Evolutionary conservation across 1,140 invertebrate genomes (phyloP).

Genomic region (Eupeodes corollae): DNA sequence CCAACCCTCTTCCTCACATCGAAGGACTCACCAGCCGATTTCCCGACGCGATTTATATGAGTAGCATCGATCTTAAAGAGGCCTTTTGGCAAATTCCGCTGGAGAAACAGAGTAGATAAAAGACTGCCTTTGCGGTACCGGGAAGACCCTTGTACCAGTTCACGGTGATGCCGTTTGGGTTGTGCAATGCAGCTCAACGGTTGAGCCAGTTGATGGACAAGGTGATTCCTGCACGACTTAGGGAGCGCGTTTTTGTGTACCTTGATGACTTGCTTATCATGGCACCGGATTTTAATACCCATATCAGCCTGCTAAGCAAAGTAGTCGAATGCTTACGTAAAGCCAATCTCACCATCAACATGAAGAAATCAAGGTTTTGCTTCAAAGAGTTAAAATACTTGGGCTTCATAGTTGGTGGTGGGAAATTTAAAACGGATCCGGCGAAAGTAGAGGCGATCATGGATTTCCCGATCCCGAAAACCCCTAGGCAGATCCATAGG

Average conservation of each 20-base stretch:
- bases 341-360: constrained; percentile 37
- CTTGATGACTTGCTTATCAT: constrained; percentile 3
- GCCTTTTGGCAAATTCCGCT: constrained; percentile 32
- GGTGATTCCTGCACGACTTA: constrained; percentile 1
- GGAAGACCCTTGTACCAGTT: constrained; percentile 26
- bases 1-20: constrained; percentile 11
- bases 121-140: constrained; percentile 39
- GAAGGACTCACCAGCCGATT: constrained; percentile 7
- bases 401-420: not conserved
- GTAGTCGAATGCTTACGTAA: not conserved
- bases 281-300: not conserved
- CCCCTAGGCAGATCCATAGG: not conserved
- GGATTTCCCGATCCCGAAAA: constrained; percentile 4
- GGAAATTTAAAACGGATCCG: constrained; percentile 5
- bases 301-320: not conserved
- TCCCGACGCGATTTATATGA: constrained; percentile 2
- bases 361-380: constrained; percentile 35
- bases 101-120: constrained; percentile 15
- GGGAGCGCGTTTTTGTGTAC: constrained; percentile 1
- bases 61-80: constrained; percentile 23
- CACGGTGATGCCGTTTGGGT: constrained; percentile 3
- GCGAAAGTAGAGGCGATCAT: constrained; percentile 11
- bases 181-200: constrained; percentile 3
- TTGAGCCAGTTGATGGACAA: constrained; percentile 2
- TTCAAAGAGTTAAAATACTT: constrained; percentile 7